These are phyloP conservation scores for Lepisosteus osseus DNA, from an alignment of 2,113 vertebrate species.

Conservation along the genomic window DNA sequence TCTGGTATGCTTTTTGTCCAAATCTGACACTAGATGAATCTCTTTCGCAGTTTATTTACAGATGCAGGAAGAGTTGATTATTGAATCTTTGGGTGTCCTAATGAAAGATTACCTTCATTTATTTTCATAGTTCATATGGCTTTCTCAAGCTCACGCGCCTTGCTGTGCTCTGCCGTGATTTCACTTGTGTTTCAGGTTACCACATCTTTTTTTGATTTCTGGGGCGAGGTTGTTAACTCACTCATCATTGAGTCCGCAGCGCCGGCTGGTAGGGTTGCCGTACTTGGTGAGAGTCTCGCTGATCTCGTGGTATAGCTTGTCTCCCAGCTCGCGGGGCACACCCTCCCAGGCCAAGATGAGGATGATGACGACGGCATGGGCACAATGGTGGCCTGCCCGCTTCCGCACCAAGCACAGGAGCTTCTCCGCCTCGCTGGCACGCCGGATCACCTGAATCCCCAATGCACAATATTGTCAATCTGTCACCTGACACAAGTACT, in stretches of 20 bases:
- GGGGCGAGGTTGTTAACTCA: slow-evolving; percentile 59
- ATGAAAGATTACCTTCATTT: too few species aligned
- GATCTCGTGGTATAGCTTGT: slow-evolving; percentile 87
- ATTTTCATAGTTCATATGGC: too few species aligned
- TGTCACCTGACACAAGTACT: slow-evolving; percentile 47
- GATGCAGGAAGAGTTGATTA: too few species aligned
- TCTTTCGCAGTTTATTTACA: too few species aligned
- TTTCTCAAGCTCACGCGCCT: too few species aligned
- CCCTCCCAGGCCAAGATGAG: slow-evolving; percentile 97
- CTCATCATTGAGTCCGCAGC: slow-evolving; percentile 96
- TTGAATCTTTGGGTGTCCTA: too few species aligned
- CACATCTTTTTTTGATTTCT: too few species aligned
- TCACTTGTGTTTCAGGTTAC: too few species aligned
- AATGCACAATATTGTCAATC: too few species aligned
- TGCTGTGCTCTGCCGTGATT: too few species aligned
- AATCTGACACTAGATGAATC: too few species aligned
- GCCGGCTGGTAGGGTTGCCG: slow-evolving; percentile 92
- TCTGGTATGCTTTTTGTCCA: too few species aligned
- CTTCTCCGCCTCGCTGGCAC: slow-evolving; percentile 85
- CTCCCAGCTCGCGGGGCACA: slow-evolving; percentile 78
- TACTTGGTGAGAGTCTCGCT: slow-evolving; percentile 82
- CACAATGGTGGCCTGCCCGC: slow-evolving; percentile 88
- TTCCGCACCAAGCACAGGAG: slow-evolving; percentile 88
- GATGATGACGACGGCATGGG: slow-evolving; percentile 88
- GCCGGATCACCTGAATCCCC: slow-evolving; percentile 72